Percentiles rank a stretch among this genome's conserved stretches.
phyloP scores from a whole-genome alignment of 2,797 vertebrate species.

The Coreius guichenoti region DNA sequence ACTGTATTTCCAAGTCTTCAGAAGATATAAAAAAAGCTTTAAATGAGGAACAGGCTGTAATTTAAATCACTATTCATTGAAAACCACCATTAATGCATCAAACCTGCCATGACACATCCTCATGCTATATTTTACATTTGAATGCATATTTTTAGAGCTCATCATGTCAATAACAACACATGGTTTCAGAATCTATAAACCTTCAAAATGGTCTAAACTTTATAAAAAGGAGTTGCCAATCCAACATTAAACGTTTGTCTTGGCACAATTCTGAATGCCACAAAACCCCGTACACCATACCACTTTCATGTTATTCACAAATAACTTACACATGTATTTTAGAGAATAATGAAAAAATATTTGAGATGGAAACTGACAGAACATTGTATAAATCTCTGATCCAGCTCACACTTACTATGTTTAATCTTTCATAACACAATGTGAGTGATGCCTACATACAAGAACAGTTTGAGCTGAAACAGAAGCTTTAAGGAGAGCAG shows the following conservation, averaged over 20 bases:
- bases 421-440: conserved; percentile 41
- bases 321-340: neutral
- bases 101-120: neutral
- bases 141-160: neutral
- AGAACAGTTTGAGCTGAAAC: conserved; percentile 29
- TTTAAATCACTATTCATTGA: neutral
- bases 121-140: neutral
- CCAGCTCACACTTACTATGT: conserved; percentile 5
- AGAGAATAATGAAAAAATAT: conserved; percentile 29
- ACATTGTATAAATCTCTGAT: conserved; percentile 52
- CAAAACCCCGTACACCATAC: neutral
- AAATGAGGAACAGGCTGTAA: neutral
- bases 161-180: neutral
- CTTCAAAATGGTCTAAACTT: neutral
- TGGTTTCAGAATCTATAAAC: neutral
- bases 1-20: neutral
- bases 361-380: conserved; percentile 55
- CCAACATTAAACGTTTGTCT: too few relatives aligned
- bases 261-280: neutral
- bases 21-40: neutral
- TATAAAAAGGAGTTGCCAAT: neutral
- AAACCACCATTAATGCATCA: neutral
- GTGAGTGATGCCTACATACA: conserved; percentile 10
- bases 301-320: neutral
- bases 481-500: conserved; percentile 27